Conservation (phyloP, 2,888 invertebrate species). For the Microctonus aethiopoides region DNA sequence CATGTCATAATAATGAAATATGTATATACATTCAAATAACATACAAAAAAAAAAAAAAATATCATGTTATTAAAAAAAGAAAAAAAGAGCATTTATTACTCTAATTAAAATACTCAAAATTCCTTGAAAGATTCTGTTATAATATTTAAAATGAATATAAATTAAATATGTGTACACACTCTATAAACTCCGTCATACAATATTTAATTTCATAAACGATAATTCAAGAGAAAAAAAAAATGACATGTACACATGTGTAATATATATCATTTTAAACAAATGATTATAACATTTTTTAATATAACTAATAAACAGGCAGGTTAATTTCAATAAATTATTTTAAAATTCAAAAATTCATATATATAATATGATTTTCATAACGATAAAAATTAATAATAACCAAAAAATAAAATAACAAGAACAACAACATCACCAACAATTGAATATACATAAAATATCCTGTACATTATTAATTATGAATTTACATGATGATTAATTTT, state of each 20-base stretch:
- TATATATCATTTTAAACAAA: not conserved
- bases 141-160: not conserved
- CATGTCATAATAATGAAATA: not conserved
- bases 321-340: not conserved
- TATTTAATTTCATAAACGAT: not conserved
- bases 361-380: conserved; percentile 8
- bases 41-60: no score
- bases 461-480: conserved; percentile 15
- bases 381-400: conserved; percentile 17
- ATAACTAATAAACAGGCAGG: not conserved
- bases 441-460: conserved; percentile 15
- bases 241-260: not conserved
- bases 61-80: no score
- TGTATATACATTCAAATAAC: not conserved
- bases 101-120: conserved; percentile 2
- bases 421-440: conserved; percentile 26
- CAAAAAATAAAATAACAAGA: no score
- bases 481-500: conserved; percentile 12
- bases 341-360: conserved; percentile 1
- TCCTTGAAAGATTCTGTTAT: conserved; percentile 13
- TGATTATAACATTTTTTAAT: not conserved
- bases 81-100: not conserved
- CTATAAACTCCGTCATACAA: not conserved
- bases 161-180: not conserved
- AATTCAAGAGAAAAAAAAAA: conserved; percentile 4